Evolutionary conservation across 2,113 vertebrate genomes (phyloP).

Genomic region (Zapus hudsonius): DNA sequence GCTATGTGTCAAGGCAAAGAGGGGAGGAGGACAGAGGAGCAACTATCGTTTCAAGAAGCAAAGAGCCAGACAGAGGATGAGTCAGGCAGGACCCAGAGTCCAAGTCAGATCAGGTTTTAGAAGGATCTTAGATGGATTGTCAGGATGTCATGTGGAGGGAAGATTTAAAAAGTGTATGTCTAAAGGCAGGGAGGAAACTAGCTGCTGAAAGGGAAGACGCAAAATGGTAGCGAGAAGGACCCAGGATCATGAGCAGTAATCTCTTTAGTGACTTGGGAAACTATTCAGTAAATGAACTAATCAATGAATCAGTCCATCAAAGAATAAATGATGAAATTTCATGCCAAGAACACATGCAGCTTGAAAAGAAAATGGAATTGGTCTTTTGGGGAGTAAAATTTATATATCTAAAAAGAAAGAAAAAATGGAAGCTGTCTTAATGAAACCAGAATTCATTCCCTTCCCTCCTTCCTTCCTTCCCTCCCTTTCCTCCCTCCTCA

Average conservation of each 20-base stretch:
- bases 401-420: neutral
- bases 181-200: neutral
- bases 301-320: neutral
- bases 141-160: neutral
- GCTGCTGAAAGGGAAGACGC: neutral
- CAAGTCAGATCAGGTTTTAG: neutral
- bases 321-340: neutral
- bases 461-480: no score
- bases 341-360: no score
- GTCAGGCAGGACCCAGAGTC: neutral
- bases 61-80: neutral
- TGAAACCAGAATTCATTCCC: no score
- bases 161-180: neutral
- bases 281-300: neutral
- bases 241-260: neutral
- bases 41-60: neutral
- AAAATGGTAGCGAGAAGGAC: neutral
- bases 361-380: no score
- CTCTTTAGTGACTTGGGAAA: neutral
- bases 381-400: no score
- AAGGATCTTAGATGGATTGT: neutral
- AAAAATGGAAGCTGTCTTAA: no score
- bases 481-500: no score
- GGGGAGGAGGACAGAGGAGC: no score
- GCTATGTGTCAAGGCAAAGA: neutral